Conservation (phyloP, 2,888 invertebrate species). For the Cephalotes varians region DNA sequence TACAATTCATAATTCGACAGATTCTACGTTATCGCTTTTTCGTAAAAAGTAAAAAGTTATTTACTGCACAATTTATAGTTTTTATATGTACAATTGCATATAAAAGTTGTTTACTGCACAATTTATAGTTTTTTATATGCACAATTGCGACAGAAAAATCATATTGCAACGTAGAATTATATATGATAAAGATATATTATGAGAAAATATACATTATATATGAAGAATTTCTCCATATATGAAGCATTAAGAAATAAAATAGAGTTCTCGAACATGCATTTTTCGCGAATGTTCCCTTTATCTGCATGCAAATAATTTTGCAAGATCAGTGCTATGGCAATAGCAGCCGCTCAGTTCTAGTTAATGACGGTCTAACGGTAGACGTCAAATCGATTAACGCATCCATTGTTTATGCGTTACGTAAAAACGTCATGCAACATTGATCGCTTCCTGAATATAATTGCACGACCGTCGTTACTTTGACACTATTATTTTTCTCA, state of each 20-base stretch:
- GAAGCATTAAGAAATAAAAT: background rate
- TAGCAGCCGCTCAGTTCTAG: background rate
- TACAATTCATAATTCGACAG: background rate
- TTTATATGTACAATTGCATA: background rate
- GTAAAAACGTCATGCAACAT: slow-evolving; percentile 32
- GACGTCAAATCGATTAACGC: slow-evolving; percentile 36
- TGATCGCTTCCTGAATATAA: slow-evolving; percentile 34
- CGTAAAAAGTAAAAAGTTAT: background rate
- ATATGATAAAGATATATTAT: too few species aligned
- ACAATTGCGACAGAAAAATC: background rate
- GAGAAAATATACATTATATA: too few species aligned
- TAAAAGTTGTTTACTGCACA: background rate
- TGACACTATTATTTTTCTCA: slow-evolving; percentile 21
- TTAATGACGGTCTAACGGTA: slow-evolving; percentile 15
- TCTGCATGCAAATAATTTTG: slow-evolving; percentile 22
- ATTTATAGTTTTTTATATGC: background rate
- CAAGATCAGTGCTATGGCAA: background rate
- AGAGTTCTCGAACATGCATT: background rate
- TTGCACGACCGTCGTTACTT: slow-evolving; percentile 6
- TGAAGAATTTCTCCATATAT: background rate
- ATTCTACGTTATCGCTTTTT: background rate
- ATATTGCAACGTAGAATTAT: background rate
- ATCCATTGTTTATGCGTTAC: slow-evolving; percentile 26
- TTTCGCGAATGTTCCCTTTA: background rate
- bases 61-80: background rate